Evolutionary conservation across 2,888 invertebrate species (phyloP).

Genomic region (Synergus gifuensis): DNA sequence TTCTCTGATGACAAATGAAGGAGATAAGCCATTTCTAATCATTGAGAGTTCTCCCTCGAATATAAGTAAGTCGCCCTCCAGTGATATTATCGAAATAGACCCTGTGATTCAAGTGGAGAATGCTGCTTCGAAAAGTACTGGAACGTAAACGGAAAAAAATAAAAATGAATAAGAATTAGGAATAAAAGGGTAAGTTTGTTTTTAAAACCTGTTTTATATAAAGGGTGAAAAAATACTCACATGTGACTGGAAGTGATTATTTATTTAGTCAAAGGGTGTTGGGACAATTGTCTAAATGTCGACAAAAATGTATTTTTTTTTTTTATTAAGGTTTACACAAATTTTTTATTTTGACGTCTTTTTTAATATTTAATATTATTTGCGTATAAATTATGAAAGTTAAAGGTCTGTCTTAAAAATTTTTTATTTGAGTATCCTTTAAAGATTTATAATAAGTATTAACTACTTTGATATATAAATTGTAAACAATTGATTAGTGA

Average conservation of each 20-base stretch:
- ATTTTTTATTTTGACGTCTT: background rate
- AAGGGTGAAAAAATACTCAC: background rate
- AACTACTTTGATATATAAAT: background rate
- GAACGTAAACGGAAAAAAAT: slow-evolving; percentile 57
- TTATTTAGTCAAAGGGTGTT: background rate
- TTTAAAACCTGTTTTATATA: background rate
- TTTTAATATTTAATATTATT: background rate
- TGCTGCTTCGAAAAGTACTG: slow-evolving; percentile 64
- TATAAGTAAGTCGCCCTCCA: slow-evolving; percentile 51
- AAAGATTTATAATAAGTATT: background rate
- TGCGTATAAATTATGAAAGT: too few species aligned
- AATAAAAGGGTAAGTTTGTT: background rate
- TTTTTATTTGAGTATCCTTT: background rate
- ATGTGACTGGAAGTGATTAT: background rate
- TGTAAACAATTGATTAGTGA: background rate
- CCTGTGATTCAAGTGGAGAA: slow-evolving; percentile 53
- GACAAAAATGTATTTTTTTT: background rate
- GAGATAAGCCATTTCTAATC: slow-evolving; percentile 60
- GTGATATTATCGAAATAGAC: slow-evolving; percentile 7
- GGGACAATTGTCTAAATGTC: background rate
- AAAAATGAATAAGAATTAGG: background rate
- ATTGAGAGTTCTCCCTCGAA: slow-evolving; percentile 60
- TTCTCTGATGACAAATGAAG: slow-evolving; percentile 55
- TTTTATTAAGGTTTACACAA: background rate
- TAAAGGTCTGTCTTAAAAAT: too few species aligned